These are phyloP conservation scores for Lanistes nyassanus DNA, from an alignment of 1,140 invertebrate species.

Conservation along the genomic window DNA sequence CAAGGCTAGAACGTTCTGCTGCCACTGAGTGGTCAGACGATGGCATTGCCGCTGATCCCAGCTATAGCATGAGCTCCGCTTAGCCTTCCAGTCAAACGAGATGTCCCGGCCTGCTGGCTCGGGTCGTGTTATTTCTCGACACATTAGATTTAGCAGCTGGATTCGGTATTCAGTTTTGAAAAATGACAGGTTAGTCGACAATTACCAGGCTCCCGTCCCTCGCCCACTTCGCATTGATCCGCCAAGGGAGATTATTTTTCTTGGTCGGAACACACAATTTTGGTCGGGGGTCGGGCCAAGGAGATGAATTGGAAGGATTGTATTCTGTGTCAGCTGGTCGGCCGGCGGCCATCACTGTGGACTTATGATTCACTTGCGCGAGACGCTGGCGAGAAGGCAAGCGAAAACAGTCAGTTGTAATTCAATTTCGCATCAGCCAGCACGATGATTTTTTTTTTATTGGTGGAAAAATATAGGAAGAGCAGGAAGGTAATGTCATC, in stretches of 20 bases:
- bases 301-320: conserved; percentile 12
- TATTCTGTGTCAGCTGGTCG: conserved; percentile 22
- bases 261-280: conserved; percentile 24
- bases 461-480: conserved; percentile 4
- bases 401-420: conserved; percentile 23
- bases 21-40: no score
- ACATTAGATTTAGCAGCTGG: conserved; percentile 26
- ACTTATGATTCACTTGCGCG: conserved; percentile 27
- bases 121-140: neutral
- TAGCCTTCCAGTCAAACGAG: no score
- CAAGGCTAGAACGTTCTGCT: no score
- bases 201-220: conserved; percentile 22
- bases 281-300: neutral
- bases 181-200: conserved; percentile 29
- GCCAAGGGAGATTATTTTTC: conserved; percentile 11
- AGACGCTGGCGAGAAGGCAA: conserved; percentile 19
- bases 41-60: no score
- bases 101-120: neutral
- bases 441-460: conserved; percentile 19
- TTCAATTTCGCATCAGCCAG: conserved; percentile 5
- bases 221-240: conserved; percentile 13
- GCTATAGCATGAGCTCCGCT: no score
- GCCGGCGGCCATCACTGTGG: neutral
- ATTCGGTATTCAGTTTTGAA: conserved; percentile 32
- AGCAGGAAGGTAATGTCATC: conserved; percentile 23